Base-by-base conservation (phyloP, 92 coral and sea anemone genomes). In the Palythoa grandis region DNA sequence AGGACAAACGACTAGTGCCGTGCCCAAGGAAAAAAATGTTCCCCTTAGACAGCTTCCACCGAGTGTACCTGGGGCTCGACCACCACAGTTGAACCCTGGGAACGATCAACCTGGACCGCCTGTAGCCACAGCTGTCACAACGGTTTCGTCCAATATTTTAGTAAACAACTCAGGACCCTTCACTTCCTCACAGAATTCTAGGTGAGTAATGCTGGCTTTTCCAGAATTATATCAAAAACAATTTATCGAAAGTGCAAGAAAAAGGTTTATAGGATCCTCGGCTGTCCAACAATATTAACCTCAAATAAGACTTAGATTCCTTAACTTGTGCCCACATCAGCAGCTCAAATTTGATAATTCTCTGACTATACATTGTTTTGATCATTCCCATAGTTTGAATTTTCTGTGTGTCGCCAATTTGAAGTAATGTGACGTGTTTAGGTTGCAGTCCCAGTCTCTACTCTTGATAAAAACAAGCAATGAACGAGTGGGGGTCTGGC, bases 1-100 rank as follows among this genome's bases (percentile, higher is more conserved):
- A 24, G 71, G 58, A 65, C 72, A 79, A 48, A 69, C 72, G 56
- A 43, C 84, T n/a, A n/a, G 84, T 75, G 40, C 79, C 65, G 23
- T 22, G 43, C 63, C 63, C 11, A 52, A 52, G 6, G 65, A 54
- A 52, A 52, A 11, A 20, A 52, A 40, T 50, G 4, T 52, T 75
- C 63, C 79, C 25, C 79, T 13, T 16, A 40, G 79, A 14, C 79
- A 52, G 73, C 25, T 12, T 29, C 72, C 56, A 38, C 71, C 65
- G 72, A 38, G 43, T 25, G 19, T 69, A 37, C 74, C 84, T 60
- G 84, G 58, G 50, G 15, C 56, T 23, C 56, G 72, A 39, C 72
- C 84, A 9, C 57, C 7, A 63, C 84, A 79, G 40, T 3, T 70
- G 35, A 38, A 39, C 25, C 56, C 23, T 17, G 56, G 71, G 12